A percentile compares a stretch with the other conserved stretches of the same genome.
Conservation (phyloP, 2,797 vertebrate genomes). For the Poeciliopsis gracilis region DNA sequence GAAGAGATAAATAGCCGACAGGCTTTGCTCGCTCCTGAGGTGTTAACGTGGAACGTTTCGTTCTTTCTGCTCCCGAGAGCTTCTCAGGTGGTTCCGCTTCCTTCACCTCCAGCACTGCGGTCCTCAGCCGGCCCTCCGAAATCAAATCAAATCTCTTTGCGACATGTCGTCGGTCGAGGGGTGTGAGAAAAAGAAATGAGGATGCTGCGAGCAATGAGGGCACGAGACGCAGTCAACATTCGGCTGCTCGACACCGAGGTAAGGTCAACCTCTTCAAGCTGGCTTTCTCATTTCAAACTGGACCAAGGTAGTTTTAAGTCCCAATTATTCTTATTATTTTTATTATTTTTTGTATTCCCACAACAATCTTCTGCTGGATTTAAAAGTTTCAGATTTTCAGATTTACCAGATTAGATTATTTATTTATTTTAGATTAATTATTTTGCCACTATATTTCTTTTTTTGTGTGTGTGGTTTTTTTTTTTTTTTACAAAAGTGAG, state of each 20-base stretch:
- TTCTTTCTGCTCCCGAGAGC: not conserved
- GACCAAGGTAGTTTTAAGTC: not conserved
- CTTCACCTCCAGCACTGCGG: slow-evolving; percentile 11
- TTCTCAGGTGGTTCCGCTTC: not conserved
- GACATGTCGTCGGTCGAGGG: slow-evolving; percentile 63
- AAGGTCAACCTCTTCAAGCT: slow-evolving; percentile 39
- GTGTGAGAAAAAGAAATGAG: slow-evolving; percentile 63
- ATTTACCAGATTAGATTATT: not conserved
- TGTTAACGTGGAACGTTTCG: fast-evolving
- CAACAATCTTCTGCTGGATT: not conserved
- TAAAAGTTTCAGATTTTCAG: not conserved
- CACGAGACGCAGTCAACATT: slow-evolving; percentile 25
- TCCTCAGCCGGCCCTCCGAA: slow-evolving; percentile 49
- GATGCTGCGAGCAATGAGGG: slow-evolving; percentile 36
- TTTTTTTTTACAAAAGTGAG: not conserved
- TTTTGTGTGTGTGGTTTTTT: not conserved
- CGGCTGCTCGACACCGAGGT: slow-evolving; percentile 53
- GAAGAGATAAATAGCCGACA: not conserved
- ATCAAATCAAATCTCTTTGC: slow-evolving; percentile 67
- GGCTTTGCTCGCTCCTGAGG: not conserved
- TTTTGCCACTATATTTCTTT: not conserved
- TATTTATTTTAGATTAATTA: too few species aligned
- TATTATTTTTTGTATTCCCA: not conserved
- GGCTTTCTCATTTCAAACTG: not conserved
- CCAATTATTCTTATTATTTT: not conserved